phyloP scores from a whole-genome alignment of 2,888 invertebrate species.

The Drosophila flavopinicola region DNA sequence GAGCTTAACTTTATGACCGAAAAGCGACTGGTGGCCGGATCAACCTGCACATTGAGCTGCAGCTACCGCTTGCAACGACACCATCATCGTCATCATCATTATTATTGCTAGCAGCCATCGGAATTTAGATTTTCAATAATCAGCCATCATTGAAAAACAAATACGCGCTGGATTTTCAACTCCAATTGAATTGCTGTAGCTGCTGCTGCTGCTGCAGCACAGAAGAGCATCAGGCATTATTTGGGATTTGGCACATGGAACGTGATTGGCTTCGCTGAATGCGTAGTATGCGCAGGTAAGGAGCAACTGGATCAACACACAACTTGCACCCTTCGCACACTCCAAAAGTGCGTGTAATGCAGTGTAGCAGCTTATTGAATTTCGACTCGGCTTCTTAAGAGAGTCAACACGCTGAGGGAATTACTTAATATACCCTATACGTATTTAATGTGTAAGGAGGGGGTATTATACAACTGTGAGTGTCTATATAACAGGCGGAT shows the following conservation, averaged over 20 bases:
- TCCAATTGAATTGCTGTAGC: slow-evolving; percentile 60
- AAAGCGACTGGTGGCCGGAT: slow-evolving; percentile 16
- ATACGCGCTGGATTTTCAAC: slow-evolving; percentile 70
- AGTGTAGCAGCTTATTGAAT: slow-evolving; percentile 39
- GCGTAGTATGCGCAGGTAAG: slow-evolving; percentile 56
- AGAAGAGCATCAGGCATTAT: slow-evolving; percentile 19
- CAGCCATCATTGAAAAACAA: slow-evolving; percentile 80
- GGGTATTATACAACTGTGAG: too few species aligned
- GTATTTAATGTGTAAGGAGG: background rate
- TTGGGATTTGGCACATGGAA: slow-evolving; percentile 60
- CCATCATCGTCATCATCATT: slow-evolving; percentile 24
- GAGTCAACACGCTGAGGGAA: slow-evolving; percentile 1
- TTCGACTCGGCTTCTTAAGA: slow-evolving; percentile 4
- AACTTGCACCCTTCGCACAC: slow-evolving; percentile 5
- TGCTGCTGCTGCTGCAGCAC: slow-evolving; percentile 20
- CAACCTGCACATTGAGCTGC: slow-evolving; percentile 31
- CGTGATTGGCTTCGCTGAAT: slow-evolving; percentile 71
- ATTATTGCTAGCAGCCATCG: slow-evolving; percentile 44
- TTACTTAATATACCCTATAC: background rate
- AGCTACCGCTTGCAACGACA: slow-evolving; percentile 36
- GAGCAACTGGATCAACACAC: slow-evolving; percentile 19
- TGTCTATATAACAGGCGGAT: too few species aligned
- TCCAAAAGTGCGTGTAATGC: slow-evolving; percentile 44
- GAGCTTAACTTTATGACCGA: slow-evolving; percentile 68
- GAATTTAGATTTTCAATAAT: slow-evolving; percentile 80